Evolutionary conservation across 1,140 invertebrate genomes (phyloP), one percentile per base, ranked within the genome.

Genomic region (Drosophila suzukii): DNA sequence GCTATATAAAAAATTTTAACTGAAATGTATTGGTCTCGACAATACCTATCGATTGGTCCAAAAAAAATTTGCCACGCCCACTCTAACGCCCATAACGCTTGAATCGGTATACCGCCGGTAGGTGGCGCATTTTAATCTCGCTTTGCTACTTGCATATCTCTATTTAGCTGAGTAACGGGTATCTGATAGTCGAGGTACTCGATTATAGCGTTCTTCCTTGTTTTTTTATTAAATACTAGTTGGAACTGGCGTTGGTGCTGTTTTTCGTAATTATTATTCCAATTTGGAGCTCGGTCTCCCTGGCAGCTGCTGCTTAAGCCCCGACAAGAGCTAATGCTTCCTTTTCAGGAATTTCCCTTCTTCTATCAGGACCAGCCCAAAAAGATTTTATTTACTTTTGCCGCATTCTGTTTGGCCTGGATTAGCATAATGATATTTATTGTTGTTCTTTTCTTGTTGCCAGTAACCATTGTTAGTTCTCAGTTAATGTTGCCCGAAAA

Each of bases 341-440:
- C 73, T 59, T 46, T 63, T 50, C 46, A 50, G 32, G 7, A 6
- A 4, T 15, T 43, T 13, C n/a, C 30, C 32, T 0, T 34, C 7
- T 11, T 34, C 17, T 12, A 36, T 12, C 12, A 49, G 49, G 57
- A 58, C 58, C 41, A 60, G 61, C 41, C 67, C 68, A 70, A 72
- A 89, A 75, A 57, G 65, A 65, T 70, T 77, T 75, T 85, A 76
- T 70, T 85, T 85, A 80, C 81, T 81, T 84, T 81, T 76, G 82
- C 78, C 68, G 66, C 82, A 85, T 85, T 85, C 77, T 85, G 82
- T 85, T 85, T 85, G 82, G 82, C 82, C 82, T 86, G 82, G 82
- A 85, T 85, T 85, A 85, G 82, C 82, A 85, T 85, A 86, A 85
- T 86, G 82, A 81, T 85, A 85, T 85, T 85, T 85, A 85, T 85